Base-by-base conservation (phyloP, 2,113 vertebrate genomes). In the Colinus virginianus region DNA sequence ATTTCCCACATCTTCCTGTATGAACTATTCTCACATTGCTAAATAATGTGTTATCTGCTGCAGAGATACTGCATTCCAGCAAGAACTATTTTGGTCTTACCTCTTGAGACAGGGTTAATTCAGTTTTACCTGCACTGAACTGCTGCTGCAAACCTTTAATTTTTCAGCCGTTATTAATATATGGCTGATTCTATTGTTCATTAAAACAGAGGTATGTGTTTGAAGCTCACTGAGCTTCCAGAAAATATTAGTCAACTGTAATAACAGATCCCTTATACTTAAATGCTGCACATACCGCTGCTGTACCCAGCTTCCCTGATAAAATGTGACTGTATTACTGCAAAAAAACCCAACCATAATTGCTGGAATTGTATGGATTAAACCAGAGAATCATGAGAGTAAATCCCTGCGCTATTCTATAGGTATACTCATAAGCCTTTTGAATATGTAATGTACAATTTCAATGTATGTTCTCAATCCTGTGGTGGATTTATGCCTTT, bases 401-500 rank as follows among this genome's bases (percentile, higher is more conserved):
- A 88, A 78, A 79, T 51, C 23, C 6, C 38, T 51, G 18, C 16
- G 48, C 20, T 81, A 56, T 63, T 67, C 22, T 42, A 63, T 32
- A 90, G 43, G 22, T 72, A 10, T 13, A 56, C 5, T 40, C 49
- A 42, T 20, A 94, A 78, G 42, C 46, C 32, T 82, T 85, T 74
- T 53, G 53, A 88, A 9, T 80, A 80, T 87, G 20, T 42, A 59
- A 28, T 10, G 43, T 75, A 53, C 87, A 32, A 30, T 79, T 93
- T 64, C 11, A 1, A 58, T 72, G 34, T 34, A 84, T 8, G 38
- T 85, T 89, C 34, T 90, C 69, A 79, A 5, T 48, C 9, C 9
- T 38, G 28, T 78, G 68, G 81, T 78, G 76, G 71, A 96, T 74
- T 92, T 74, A 76, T 70, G 61, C 21, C n/a, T 53, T 74, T 84